Evolutionary conservation across 2,113 vertebrate genomes (phyloP), one percentile per base, ranked within the genome.

Genomic region (Dipodomys stephensi): DNA sequence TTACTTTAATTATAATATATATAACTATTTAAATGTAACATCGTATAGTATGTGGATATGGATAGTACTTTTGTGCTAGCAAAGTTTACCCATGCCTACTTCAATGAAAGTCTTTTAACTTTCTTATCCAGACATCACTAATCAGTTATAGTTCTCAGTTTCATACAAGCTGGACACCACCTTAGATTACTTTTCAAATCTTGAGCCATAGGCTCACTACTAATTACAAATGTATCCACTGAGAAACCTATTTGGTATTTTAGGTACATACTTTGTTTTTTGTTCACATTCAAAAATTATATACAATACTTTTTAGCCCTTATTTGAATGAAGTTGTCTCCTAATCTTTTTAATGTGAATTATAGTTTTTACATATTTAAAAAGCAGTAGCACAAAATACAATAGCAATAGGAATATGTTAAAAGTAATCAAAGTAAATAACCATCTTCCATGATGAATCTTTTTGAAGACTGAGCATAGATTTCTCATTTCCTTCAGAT

Each of bases 311-410:
- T 83, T 83, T 91, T 12, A 74, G 6, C 16, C 64, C 2, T 28
- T 78, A 84, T 23, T 81, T 49, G 64, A 22, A 9, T 73, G 74
- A 81, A 87, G 78, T 53, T 73, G 1, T 5, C n/a, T 73, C 88
- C 68, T 74, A 68, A 7, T 23, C 80, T 73, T 8, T 18, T 91
- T 60, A 87, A 22, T 72, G 23, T 76, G 62, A 86, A 92, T 86
- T 78, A 39, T 8, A 89, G 27, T 4, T 9, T 86, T 82, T n/a
- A 57, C 20, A 57, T 53, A 10, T 35, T 49, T 84, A 62, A 74
- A 82, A 78, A 57, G 27, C 13, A 77, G 39, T 80, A 39, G 39
- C 39, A 39, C 39, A 87, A 93, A 93, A 91, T 78, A 77, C 93
- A 80, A 44, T 64, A 19, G 0, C 18, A 39, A 91, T 7, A 25